Conservation (phyloP, 2,888 invertebrate genomes). For the Eupithecia vulgata region DNA sequence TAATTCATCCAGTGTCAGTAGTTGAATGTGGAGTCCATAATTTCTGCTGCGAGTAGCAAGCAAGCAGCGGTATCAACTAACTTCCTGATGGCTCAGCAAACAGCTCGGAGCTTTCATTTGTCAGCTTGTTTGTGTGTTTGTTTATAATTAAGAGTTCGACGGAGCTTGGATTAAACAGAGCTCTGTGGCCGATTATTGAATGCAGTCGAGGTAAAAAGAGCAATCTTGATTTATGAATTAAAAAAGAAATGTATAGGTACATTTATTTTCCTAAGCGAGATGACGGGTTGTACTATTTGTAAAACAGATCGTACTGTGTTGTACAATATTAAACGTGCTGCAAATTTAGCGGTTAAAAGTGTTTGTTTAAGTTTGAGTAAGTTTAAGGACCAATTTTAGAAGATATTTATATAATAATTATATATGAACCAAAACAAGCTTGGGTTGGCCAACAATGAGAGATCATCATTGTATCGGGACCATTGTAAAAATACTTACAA, state of each 20-base stretch:
- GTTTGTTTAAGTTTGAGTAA: too few species aligned
- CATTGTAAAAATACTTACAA: background rate
- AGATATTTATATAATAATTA: too few species aligned
- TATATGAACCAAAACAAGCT: background rate
- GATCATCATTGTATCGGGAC: background rate
- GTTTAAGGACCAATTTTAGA: too few species aligned
- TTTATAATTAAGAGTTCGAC: constrained; percentile 46
- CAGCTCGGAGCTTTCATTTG: constrained; percentile 34
- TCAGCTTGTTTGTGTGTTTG: constrained; percentile 43
- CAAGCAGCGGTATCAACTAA: constrained; percentile 13
- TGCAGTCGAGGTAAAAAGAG: background rate
- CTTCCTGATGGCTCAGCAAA: constrained; percentile 35
- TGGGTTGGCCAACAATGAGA: too few species aligned
- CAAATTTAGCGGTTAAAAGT: too few species aligned
- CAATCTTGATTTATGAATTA: background rate
- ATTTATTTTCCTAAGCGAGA: background rate
- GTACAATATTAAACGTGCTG: too few species aligned
- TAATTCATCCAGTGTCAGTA: background rate
- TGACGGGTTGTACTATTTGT: background rate
- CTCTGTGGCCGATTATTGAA: background rate
- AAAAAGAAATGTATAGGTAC: background rate
- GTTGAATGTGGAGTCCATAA: background rate
- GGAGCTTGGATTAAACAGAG: constrained; percentile 36
- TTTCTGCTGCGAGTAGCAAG: background rate
- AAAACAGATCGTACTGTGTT: too few species aligned